These are phyloP conservation scores for Flabesymbios commensalis DNA, from an alignment of 2,888 invertebrate genomes.

Conservation along the genomic window DNA sequence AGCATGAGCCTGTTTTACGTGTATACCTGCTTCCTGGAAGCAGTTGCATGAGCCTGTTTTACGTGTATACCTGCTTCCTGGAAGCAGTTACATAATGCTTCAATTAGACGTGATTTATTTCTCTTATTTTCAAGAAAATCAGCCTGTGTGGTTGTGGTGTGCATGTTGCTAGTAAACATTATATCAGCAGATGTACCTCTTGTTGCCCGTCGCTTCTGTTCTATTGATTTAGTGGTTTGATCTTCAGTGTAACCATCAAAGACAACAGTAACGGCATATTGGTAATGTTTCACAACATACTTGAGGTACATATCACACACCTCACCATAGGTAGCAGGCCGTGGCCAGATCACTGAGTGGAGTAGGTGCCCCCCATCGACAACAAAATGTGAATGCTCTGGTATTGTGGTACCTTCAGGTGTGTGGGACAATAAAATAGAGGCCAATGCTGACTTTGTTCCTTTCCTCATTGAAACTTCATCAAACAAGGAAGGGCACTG, in stretches of 20 bases:
- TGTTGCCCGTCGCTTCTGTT: neutral
- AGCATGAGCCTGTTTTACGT: neutral
- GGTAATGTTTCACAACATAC: neutral
- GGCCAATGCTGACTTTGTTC: constrained; percentile 4
- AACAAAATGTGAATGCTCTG: constrained; percentile 20
- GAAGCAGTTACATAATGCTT: neutral
- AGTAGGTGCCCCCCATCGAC: constrained; percentile 41
- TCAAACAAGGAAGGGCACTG: constrained; percentile 21
- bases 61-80: too few species aligned
- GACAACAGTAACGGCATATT: neutral
- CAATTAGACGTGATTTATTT: neutral
- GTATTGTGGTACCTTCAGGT: neutral
- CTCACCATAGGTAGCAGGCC: neutral
- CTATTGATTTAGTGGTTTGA: neutral
- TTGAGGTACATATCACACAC: neutral
- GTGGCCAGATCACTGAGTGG: constrained; percentile 37
- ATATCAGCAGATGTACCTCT: neutral
- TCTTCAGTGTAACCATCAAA: neutral
- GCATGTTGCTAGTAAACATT: neutral
- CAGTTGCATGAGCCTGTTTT: too few species aligned
- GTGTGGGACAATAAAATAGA: neutral
- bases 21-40: neutral
- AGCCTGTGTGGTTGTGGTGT: neutral
- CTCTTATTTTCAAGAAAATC: neutral
- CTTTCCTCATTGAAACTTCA: constrained; percentile 16